Base-by-base conservation (phyloP, 2,797 vertebrate genomes). In the Anableps anableps region DNA sequence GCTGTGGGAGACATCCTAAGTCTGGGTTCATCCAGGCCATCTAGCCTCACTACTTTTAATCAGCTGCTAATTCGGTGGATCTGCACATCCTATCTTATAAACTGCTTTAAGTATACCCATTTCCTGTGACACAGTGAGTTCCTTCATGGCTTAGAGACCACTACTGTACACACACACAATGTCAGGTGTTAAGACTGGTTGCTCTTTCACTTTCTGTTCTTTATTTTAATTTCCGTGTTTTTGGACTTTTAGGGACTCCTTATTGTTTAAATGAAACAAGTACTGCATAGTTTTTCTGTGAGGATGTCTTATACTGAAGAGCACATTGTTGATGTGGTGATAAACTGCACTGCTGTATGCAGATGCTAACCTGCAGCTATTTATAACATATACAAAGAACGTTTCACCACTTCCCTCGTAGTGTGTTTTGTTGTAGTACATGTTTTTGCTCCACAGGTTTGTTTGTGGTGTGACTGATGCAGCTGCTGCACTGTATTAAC, bases 401-500 rank as follows among this genome's bases (percentile, higher is more conserved):
- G 21, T 76, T 60, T 81, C 26, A 83, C 55, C 87, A 89, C 79
- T 86, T 89, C 83, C 83, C 66, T 45, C 13, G 2, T 58, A 26
- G 47, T 38, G 5, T 7, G 10, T 21, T 76, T 73, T 50, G 62
- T 78, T 77, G 34, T 73, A 80, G 73, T 64, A 62, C 41, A 82
- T 8, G 36, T 8, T 41, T 82, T 82, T 81, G 80, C 77, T 85
- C 73, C 75, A 80, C 64, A 80, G 78, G 77, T 86, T 88, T 83
- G 76, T 74, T 83, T 80, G 83, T 88, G 73, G 82, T 77, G 1
- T 77, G 64, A 68, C 80, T 82, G 76, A 55, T 87, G 86, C 83
- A 85, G 84, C 83, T 83, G 80, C 55, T 66, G 43, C 68, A 71
- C 80, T 55, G 62, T 81, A 82, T 83, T 85, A 86, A 89, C 87